Conservation (phyloP, 2,888 invertebrate genomes). For the Volucella inanis region DNA sequence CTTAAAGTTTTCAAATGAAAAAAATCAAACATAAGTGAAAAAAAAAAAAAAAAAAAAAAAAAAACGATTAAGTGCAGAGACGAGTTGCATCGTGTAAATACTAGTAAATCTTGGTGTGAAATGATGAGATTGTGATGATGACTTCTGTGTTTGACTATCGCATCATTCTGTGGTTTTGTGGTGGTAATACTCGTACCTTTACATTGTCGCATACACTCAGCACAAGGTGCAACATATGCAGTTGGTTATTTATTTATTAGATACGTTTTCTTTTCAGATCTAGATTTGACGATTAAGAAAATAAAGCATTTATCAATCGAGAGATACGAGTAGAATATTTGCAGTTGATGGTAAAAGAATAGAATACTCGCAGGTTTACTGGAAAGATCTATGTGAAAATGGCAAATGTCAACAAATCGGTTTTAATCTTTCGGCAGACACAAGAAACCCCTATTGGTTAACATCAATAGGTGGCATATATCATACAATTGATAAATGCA, state of each 20-base stretch:
- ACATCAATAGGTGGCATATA: too few relatives aligned
- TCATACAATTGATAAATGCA: too few relatives aligned
- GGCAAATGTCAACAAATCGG: too few relatives aligned
- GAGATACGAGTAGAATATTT: background rate
- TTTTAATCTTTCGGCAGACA: too few relatives aligned
- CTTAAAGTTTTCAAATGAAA: slow-evolving; percentile 47
- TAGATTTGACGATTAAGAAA: slow-evolving; percentile 38
- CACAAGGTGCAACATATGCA: slow-evolving; percentile 30
- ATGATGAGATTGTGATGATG: slow-evolving; percentile 38
- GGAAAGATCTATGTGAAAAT: too few relatives aligned
- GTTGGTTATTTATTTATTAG: slow-evolving; percentile 26
- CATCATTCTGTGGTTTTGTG: slow-evolving; percentile 10
- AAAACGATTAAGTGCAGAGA: slow-evolving; percentile 11
- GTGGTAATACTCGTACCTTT: slow-evolving; percentile 15
- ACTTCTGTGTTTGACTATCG: slow-evolving; percentile 29
- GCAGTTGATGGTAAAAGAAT: background rate
- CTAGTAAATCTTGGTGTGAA: slow-evolving; percentile 39
- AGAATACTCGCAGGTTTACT: too few relatives aligned
- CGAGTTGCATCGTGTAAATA: slow-evolving; percentile 41
- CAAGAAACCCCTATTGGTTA: too few relatives aligned
- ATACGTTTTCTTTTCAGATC: slow-evolving; percentile 15
- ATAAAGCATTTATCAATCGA: slow-evolving; percentile 20
- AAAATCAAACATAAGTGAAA: slow-evolving; percentile 31
- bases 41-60: slow-evolving; percentile 2
- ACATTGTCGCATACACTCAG: slow-evolving; percentile 3